These are phyloP conservation scores for Acromyrmex charruanus DNA, from an alignment of 1,140 invertebrate genomes.

Conservation along the genomic window DNA sequence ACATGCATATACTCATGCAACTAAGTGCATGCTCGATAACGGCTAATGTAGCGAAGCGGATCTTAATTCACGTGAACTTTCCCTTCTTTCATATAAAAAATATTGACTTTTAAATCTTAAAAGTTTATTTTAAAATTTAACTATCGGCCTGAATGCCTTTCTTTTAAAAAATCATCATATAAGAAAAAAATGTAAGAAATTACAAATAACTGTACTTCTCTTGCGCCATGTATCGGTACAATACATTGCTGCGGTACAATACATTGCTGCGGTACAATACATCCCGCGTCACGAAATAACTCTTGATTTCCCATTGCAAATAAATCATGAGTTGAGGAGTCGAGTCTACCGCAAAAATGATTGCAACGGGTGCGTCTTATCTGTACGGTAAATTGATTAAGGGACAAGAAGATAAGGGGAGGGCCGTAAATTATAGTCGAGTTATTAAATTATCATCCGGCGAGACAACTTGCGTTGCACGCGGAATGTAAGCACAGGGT, in stretches of 20 bases:
- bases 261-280: too few species aligned
- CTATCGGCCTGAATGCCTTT: neutral
- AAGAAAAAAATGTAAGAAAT: neutral
- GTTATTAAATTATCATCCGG: conserved; percentile 72
- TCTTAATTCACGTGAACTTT: conserved; percentile 14
- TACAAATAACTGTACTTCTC: neutral
- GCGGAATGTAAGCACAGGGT: conserved; percentile 77
- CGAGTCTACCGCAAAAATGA: conserved; percentile 6
- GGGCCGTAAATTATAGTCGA: conserved; percentile 49
- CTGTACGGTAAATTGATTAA: conserved; percentile 64
- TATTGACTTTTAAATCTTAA: neutral
- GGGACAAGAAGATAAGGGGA: neutral
- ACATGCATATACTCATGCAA: neutral
- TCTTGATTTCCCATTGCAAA: conserved; percentile 1
- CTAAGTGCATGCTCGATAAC: conserved; percentile 5
- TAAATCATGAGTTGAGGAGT: conserved; percentile 30
- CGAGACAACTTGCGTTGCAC: conserved; percentile 68
- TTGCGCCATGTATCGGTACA: neutral
- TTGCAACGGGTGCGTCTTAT: conserved; percentile 12
- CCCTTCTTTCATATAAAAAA: conserved; percentile 1
- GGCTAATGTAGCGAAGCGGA: conserved; percentile 11
- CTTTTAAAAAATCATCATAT: neutral
- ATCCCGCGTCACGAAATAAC: conserved; percentile 11
- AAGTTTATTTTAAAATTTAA: neutral
- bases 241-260: neutral